These are phyloP conservation scores for Adelosebastes latens DNA, from an alignment of 2,797 vertebrate genomes.

Conservation along the genomic window DNA sequence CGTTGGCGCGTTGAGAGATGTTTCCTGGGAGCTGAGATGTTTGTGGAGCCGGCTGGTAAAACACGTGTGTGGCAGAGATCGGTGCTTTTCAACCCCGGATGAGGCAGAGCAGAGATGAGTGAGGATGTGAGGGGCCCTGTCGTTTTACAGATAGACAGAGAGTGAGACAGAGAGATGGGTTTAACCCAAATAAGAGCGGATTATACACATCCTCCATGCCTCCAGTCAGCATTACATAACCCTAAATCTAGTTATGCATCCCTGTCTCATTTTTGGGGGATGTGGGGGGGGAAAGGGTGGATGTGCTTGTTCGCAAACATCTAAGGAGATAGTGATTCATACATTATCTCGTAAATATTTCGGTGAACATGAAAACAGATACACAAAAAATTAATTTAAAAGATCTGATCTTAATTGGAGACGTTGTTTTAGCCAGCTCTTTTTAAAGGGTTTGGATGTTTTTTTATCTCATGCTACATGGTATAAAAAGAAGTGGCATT, in stretches of 20 bases:
- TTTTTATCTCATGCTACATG: neutral
- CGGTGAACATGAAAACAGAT: constrained; percentile 20
- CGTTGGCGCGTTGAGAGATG: neutral
- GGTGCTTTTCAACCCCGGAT: constrained; percentile 34
- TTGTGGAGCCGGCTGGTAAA: constrained; percentile 46
- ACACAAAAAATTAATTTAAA: neutral
- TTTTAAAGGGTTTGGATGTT: neutral
- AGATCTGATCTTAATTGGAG: neutral
- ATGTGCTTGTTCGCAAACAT: constrained; percentile 43
- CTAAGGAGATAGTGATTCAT: constrained; percentile 47
- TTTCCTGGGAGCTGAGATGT: constrained; percentile 44
- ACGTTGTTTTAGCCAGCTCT: neutral
- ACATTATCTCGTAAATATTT: constrained; percentile 17
- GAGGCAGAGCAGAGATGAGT: constrained; percentile 48
- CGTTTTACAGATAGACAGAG: constrained; percentile 44
- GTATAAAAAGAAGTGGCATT: neutral
- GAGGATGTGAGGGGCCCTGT: constrained; percentile 54
- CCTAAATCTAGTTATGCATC: constrained; percentile 82
- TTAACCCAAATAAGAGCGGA: constrained; percentile 82
- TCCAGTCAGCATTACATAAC: constrained; percentile 81
- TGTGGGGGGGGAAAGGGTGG: neutral
- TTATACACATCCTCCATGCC: constrained; percentile 77
- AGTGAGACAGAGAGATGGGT: constrained; percentile 60
- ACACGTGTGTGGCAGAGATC: constrained; percentile 38
- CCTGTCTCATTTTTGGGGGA: constrained; percentile 69